Percentiles rank a stretch among this genome's conserved stretches.
Conservation (phyloP, 23 tunicate genomes). For the Botrylloides violaceus region DNA sequence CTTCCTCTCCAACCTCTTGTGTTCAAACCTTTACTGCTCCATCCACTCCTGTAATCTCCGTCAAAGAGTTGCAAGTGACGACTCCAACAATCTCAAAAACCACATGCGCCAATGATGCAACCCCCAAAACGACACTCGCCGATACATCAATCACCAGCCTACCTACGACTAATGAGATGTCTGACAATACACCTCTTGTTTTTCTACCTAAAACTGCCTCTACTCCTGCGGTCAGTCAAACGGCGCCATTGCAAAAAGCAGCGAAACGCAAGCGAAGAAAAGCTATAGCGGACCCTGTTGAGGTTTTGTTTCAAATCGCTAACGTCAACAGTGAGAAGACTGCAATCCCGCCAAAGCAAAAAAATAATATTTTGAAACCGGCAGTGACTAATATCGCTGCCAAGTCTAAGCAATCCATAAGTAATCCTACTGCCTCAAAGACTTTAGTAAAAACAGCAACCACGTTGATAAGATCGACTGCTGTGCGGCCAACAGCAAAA, state of each 20-base stretch:
- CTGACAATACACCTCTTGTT: not conserved
- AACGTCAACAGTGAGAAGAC: not conserved
- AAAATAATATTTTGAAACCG: constrained; percentile 5
- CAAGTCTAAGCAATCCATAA: not conserved
- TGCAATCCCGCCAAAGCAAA: not conserved
- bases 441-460: not conserved
- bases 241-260: no score
- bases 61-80: no score
- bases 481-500: no score
- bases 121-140: not conserved
- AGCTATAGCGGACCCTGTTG: no score
- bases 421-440: not conserved
- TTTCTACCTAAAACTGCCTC: not conserved
- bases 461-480: not conserved
- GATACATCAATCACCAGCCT: not conserved
- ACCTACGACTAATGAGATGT: not conserved
- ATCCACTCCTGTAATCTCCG: no score
- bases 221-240: not conserved
- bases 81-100: not conserved
- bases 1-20: not conserved
- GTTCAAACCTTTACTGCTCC: no score
- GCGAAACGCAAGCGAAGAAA: not conserved
- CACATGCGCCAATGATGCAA: not conserved
- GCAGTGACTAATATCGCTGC: constrained; percentile 6
- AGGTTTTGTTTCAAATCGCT: not conserved